These are phyloP conservation scores for Spodoptera litura DNA, from an alignment of 1,140 invertebrate species.

Conservation along the genomic window DNA sequence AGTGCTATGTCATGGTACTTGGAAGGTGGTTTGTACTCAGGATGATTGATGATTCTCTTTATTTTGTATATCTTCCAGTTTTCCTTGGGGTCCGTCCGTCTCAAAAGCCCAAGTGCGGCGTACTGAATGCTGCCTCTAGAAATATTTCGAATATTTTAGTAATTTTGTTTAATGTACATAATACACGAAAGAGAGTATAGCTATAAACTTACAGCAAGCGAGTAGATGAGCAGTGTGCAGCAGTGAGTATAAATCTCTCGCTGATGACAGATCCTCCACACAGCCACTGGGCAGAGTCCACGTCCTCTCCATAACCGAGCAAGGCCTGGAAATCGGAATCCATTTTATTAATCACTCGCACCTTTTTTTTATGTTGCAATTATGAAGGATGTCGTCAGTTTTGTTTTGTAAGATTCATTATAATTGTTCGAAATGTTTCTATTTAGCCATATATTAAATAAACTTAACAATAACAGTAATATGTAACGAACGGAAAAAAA, in stretches of 20 bases:
- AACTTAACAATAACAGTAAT: no score
- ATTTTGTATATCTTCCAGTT: slow-evolving; percentile 32
- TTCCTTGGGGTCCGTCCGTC: slow-evolving; percentile 2
- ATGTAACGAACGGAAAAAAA: no score
- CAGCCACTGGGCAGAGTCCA: slow-evolving; percentile 17
- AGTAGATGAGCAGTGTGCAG: slow-evolving; percentile 12
- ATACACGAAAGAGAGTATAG: no score
- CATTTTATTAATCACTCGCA: no score
- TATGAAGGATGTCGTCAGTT: no score
- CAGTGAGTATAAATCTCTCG: slow-evolving; percentile 34
- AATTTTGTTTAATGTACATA: no score
- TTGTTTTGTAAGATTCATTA: no score
- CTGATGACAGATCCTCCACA: slow-evolving; percentile 35
- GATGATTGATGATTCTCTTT: slow-evolving; percentile 24
- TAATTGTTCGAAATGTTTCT: no score
- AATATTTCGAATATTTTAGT: background rate
- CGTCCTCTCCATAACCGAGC: slow-evolving; percentile 13
- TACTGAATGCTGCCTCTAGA: background rate
- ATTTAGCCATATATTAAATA: no score
- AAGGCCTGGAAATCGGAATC: background rate
- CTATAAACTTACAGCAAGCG: background rate
- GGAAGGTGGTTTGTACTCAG: slow-evolving; percentile 28
- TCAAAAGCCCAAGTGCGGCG: slow-evolving; percentile 29
- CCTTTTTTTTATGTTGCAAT: no score
- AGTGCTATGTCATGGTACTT: slow-evolving; percentile 35